These are phyloP conservation scores for Archocentrus centrarchus DNA, from an alignment of 2,113 vertebrate species.

Conservation along the genomic window DNA sequence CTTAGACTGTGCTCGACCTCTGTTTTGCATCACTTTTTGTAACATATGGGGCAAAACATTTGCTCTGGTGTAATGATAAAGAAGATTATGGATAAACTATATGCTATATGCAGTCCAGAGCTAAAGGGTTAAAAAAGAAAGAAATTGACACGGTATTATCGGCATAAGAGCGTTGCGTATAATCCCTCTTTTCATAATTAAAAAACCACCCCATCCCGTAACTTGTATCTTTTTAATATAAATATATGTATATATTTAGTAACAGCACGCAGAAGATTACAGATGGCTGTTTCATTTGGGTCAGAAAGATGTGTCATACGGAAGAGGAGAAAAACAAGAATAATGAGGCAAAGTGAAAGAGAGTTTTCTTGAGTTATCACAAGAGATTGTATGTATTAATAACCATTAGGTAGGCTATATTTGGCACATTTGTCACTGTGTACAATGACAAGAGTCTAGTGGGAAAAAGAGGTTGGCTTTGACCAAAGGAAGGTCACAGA, in stretches of 20 bases:
- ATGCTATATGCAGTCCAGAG: neutral
- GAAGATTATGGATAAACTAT: slow-evolving; percentile 22
- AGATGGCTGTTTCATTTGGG: slow-evolving; percentile 10
- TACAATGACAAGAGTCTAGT: neutral
- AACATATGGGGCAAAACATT: neutral
- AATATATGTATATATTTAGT: neutral
- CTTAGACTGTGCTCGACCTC: neutral
- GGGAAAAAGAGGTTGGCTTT: slow-evolving; percentile 29
- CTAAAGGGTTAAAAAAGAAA: neutral
- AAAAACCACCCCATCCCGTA: neutral
- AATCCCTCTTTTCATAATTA: neutral
- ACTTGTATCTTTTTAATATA: neutral
- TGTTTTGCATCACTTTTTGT: slow-evolving; percentile 56
- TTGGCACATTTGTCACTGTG: neutral
- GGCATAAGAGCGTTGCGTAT: neutral
- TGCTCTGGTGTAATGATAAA: neutral
- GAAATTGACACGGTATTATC: neutral
- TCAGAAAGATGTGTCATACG: slow-evolving; percentile 20
- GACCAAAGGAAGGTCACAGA: slow-evolving; percentile 35
- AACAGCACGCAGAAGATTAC: neutral
- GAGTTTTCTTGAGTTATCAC: neutral
- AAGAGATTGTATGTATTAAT: neutral
- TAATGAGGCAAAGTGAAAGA: slow-evolving; percentile 13
- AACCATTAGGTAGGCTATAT: neutral
- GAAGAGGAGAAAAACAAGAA: neutral